Base-by-base conservation (phyloP, 2,797 vertebrate species). In the Sciaenops ocellatus region DNA sequence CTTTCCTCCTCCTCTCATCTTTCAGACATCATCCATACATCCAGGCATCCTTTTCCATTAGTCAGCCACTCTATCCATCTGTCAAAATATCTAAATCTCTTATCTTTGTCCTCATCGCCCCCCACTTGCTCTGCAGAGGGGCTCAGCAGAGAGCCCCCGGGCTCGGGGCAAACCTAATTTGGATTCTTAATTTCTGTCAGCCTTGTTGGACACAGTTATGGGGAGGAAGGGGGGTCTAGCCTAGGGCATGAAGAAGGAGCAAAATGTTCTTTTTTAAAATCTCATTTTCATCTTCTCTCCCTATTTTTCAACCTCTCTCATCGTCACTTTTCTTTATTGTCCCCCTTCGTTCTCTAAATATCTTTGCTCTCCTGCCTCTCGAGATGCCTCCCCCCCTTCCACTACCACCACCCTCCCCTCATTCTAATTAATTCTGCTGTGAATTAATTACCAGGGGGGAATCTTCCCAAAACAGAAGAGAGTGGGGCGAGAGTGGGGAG, bases 381-480 rank as follows among this genome's bases (percentile, higher is more conserved):
- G 22, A 82, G 70, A 79, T 74, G 56, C 26, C 38, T 0, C 28
- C 42, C 18, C 28, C 72, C n/a, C 46, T 17, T 38, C 34, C 34
- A 38, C 34, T 9, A 38, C 18, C 22, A 24, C 8, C 26, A 18
- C 24, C 47, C 42, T 65, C 67, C 79, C 66, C 48, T 60, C 67
- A 15, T 55, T 74, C 86, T 92, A 91, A 92, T 94, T 93, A 93
- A 94, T 93, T 93, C 91, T 84, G 87, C 89, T 76, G 87, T 85
- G 90, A 86, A 92, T 93, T 93, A 89, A 94, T 93, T 89, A 93
- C 86, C 79, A 73, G 60, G 78, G 85, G 34, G 85, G 78, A 84
- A 84, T 87, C 85, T 89, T 88, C 86, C 88, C 83, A 87, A 93
- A 94, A 92, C 87, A 91, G 82, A 86, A 78, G 55, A 89, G 82